Evolutionary conservation across 2,113 vertebrate genomes (phyloP).

Genomic region (Rhinichthys klamathensis): DNA sequence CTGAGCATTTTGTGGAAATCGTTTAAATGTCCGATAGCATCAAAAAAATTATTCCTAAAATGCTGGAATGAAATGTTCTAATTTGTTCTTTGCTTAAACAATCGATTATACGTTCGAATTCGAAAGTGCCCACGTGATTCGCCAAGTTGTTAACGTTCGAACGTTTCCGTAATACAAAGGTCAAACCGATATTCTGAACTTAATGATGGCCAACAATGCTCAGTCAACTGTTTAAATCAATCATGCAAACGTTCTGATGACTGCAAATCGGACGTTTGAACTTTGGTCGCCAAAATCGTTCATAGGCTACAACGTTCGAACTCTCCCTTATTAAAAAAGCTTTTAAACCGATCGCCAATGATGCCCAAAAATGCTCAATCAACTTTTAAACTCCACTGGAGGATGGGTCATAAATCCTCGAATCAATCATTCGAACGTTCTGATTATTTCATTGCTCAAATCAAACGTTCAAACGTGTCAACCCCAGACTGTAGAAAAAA

Average conservation of each 20-base stretch:
- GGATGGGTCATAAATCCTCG: too few species aligned
- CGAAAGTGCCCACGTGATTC: background rate
- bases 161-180: background rate
- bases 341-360: background rate
- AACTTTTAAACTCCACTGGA: background rate
- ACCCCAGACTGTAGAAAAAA: too few species aligned
- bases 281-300: background rate
- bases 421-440: too few species aligned
- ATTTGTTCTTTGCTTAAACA: background rate
- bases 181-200: background rate
- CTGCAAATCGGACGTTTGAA: too few species aligned
- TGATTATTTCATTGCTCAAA: too few species aligned
- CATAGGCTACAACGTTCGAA: background rate
- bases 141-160: background rate
- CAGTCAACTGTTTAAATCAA: too few species aligned
- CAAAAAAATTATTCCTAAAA: too few species aligned
- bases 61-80: background rate
- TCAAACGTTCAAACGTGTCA: background rate
- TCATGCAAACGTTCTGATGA: too few species aligned
- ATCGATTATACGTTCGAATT: background rate
- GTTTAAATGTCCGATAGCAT: too few species aligned
- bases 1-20: background rate
- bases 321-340: background rate
- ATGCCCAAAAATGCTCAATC: background rate
- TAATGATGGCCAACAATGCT: background rate